Base-by-base conservation (phyloP, 2,113 vertebrate species). In the Chitala chitala region DNA sequence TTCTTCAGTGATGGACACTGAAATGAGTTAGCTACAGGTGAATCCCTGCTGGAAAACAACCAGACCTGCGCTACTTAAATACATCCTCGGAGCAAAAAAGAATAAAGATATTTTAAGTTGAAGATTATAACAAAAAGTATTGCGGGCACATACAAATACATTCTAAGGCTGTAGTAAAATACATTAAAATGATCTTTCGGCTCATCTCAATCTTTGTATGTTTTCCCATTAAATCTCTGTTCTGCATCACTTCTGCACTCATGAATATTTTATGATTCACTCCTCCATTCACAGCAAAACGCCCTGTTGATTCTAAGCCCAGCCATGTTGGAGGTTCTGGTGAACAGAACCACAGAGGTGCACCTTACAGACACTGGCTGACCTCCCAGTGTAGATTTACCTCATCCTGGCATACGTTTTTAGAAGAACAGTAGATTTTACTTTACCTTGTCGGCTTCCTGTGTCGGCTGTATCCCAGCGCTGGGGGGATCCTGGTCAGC, bases 401-500 rank as follows among this genome's bases (percentile, higher is more conserved):
- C 48, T 33, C 15, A 1, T 31, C 48, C 20, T 29, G 33, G 20
- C 24, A 36, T 31, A 58, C 24, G 44, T 33, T 31, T 26, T 4
- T 12, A 33, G 42, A 7, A 33, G 20, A 12, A 38, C 4, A 13
- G 38, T 42, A 36, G 44, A 73, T 22, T 17, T 63, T 0, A 20
- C 6, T 51, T 64, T 73, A 73, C 72, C 56, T 73, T 3, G 24
- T 73, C 68, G 12, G 59, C 33, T 15, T 12, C 20, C 6, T 17
- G 29, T 22, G n/a, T 59, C 42, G 44, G 56, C 40, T 6, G 46
- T 20, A 46, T 20, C 20, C 9, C 29, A 63, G 31, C 15, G 72
- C 58, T 61, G 71, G 71, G 44, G n/a, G 72, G 20, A 20, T 73
- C 44, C 44, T 64, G 29, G 29, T n/a, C 10, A 31, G 55, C n/a